Evolutionary conservation across 2,797 vertebrate genomes (phyloP), one percentile per base, ranked within the genome.

Genomic region (Coendou prehensilis): DNA sequence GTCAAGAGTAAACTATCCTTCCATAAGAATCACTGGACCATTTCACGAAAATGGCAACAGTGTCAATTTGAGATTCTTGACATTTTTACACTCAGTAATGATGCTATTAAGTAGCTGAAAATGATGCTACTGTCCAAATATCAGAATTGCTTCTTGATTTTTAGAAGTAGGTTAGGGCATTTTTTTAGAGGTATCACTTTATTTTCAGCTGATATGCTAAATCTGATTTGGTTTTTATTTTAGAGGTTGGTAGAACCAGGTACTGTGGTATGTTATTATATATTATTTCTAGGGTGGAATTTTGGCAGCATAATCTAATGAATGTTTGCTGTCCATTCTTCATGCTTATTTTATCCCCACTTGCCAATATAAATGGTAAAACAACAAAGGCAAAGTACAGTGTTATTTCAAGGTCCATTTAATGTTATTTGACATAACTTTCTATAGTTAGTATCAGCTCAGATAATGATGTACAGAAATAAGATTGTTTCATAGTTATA

Each of bases 211-310:
- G 37, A 69, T 33, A 26, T 22, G 22, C 57, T 90, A 33, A 50
- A 45, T 92, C 50, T 20, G 56, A 92, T 67, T 83, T 97, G 57
- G 33, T 86, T 95, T 97, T 97, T 81, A 73, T 96, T 91, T 97
- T 97, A 90, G 67, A 92, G 80, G 23, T 79, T 89, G 84, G 64
- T 90, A 92, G 89, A 91, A 50, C 26, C 45, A 76, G 37, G 69
- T 80, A 64, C 6, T 6, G 14, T 85, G 96, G 30, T 76, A 47
- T 85, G 83, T 87, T 96, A 86, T 92, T 93, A 92, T 59, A 52
- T 84, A 95, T 86, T 91, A 97, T 94, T 93, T 97, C 78, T 82
- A 47, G 61, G 33, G 63, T 96, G 90, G 92, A 95, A 94, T 97
- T 75, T 93, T 81, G 87, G 91, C 80, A 81, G 87, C 76, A 94